phyloP scores from a whole-genome alignment of 2,888 invertebrate genomes.

The Thecophora atra region DNA sequence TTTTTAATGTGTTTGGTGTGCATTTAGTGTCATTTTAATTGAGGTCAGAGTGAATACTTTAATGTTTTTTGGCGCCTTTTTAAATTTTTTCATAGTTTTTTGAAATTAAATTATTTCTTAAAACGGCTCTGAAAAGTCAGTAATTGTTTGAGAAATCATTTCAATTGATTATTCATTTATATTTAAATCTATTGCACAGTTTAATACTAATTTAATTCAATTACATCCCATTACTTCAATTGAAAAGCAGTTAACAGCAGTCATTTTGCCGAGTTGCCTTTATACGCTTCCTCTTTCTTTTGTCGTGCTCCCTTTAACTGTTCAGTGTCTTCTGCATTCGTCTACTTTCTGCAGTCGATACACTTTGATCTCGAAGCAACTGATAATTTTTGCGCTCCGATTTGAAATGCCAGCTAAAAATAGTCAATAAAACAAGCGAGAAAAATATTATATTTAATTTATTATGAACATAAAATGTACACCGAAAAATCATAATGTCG shows the following conservation, averaged over 20 bases:
- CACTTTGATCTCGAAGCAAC: conserved; percentile 59
- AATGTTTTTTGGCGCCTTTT: background rate
- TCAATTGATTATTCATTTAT: background rate
- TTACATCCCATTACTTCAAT: background rate
- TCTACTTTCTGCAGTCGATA: conserved; percentile 50
- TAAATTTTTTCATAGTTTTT: background rate
- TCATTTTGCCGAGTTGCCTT: background rate
- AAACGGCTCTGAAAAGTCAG: background rate
- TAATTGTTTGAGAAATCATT: background rate
- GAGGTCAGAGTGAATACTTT: too few relatives aligned
- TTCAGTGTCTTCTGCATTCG: background rate
- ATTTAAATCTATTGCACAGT: background rate
- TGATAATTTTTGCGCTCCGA: conserved; percentile 54
- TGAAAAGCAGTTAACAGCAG: background rate
- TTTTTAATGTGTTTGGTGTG: background rate
- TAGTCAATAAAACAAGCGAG: conserved; percentile 34
- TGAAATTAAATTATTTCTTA: background rate
- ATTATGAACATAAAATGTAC: too few relatives aligned
- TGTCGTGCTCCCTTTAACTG: background rate
- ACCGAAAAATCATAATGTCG: too few relatives aligned
- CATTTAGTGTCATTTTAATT: background rate
- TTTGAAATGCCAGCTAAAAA: conserved; percentile 59
- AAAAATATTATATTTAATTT: background rate
- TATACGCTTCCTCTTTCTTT: background rate
- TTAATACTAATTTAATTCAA: background rate